Conservation (phyloP, 2,113 vertebrate genomes). For the Oophaga pumilio region DNA sequence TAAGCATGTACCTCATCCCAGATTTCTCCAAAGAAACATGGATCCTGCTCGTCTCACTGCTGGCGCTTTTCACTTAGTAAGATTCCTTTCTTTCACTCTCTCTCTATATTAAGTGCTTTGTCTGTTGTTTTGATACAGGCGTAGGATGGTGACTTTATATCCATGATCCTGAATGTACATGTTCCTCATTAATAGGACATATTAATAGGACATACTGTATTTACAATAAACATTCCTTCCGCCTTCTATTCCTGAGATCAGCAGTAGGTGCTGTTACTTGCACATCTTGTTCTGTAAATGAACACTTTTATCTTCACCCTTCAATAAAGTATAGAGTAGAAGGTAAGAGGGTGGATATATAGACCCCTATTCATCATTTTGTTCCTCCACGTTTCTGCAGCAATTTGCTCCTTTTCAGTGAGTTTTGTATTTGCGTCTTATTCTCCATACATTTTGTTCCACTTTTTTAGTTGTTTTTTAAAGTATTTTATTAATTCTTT, state of each 20-base stretch:
- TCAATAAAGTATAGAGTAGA: background rate
- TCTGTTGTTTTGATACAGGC: background rate
- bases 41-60: slow-evolving; percentile 62
- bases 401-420: no score
- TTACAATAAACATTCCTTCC: no score
- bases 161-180: no score
- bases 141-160: background rate
- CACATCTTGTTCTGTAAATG: background rate
- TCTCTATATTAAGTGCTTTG: background rate
- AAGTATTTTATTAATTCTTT: no score
- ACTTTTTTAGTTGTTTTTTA: no score
- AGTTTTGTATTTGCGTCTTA: no score
- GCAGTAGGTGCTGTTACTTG: background rate
- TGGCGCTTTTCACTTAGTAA: slow-evolving; percentile 66
- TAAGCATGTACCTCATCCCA: slow-evolving; percentile 51
- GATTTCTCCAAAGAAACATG: slow-evolving; percentile 67
- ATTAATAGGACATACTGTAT: no score
- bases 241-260: background rate
- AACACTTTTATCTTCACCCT: background rate
- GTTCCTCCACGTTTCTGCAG: no score
- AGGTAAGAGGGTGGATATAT: no score
- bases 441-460: no score
- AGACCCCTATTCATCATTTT: no score
- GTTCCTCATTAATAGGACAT: no score
- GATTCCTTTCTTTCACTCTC: slow-evolving; percentile 34